Base-by-base conservation (phyloP, 2,888 invertebrate genomes). In the Nomada ruficornis region DNA sequence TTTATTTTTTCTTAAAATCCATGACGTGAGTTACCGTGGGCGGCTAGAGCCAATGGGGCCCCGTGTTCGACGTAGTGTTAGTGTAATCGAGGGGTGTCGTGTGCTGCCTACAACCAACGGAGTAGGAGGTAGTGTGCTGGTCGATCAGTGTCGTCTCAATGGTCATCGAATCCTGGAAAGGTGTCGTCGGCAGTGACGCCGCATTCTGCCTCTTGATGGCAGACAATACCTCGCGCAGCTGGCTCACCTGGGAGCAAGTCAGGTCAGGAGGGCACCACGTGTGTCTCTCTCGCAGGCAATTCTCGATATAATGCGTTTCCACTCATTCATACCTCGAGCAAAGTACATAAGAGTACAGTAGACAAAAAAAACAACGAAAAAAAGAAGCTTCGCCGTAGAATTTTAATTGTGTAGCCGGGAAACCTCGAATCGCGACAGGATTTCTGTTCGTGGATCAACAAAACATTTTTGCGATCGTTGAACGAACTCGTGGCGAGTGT, bases 21-120 rank as follows among this genome's bases (percentile, higher is more conserved):
- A 94, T 94, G 94, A 92, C 93, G 91, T 93, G 94, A 93, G 94
- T 94, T 94, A 94, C 94, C 93, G 94, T 94, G 91, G 91, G 89
- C 89, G 91, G 92, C 93, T 94, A 94, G 90, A 94, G 93, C 94
- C 94, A 94, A 91, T 94, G 92, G 89, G 94, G 93, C 90, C 92
- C 93, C 91, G 91, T 92, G 91, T 91, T 90, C 90, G 92, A 88
- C 91, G 91, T 88, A 92, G 93, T 94, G 94, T 94, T 94, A 92
- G 94, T 94, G 94, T 94, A 92, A 91, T 92, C 93, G 89, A 90
- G 91, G 91, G 92, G 93, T 94, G 94, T 93, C 90, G 93, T 93
- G 93, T 93, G 93, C 93, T 93, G 93, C 93, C 93, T 93, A 93
- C 91, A 92, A 93, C 92, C 93, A 86, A 91, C 90, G 90, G 93